Evolutionary conservation across 2,888 invertebrate species (phyloP).

Genomic region (Ganaspis brasiliensis): DNA sequence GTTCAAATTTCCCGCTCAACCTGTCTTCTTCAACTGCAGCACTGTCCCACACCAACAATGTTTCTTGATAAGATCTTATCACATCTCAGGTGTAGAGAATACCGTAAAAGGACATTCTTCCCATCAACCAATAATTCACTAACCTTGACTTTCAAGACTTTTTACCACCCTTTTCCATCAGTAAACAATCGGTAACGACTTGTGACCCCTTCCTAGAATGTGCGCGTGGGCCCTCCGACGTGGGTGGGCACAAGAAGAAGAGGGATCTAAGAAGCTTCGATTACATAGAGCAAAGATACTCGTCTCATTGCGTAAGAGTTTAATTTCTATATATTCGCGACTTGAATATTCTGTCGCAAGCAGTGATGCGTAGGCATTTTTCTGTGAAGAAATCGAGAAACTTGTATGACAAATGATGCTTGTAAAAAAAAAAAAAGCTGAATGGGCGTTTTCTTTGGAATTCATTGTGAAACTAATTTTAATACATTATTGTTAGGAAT

Average conservation of each 20-base stretch:
- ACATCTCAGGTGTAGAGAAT: too few relatives aligned
- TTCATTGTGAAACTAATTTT: constrained; percentile 33
- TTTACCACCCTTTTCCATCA: constrained; percentile 10
- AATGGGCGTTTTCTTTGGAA: constrained; percentile 23
- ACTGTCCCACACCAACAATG: not conserved
- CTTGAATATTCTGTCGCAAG: constrained; percentile 30
- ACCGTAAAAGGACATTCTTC: too few relatives aligned
- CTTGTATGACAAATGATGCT: constrained; percentile 1
- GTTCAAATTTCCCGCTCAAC: constrained; percentile 22
- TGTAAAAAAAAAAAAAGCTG: constrained; percentile 5
- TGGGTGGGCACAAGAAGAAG: constrained; percentile 43
- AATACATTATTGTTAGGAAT: not conserved
- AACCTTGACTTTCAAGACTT: constrained; percentile 23
- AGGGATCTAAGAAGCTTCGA: constrained; percentile 33
- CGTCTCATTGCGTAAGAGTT: constrained; percentile 25
- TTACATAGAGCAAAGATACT: constrained; percentile 40
- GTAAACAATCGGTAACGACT: constrained; percentile 19
- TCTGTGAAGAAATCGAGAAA: constrained; percentile 33
- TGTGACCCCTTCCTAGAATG: constrained; percentile 32
- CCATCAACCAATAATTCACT: too few relatives aligned
- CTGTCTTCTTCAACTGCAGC: constrained; percentile 3
- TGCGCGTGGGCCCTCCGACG: constrained; percentile 45
- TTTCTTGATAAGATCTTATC: too few relatives aligned
- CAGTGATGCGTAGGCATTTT: constrained; percentile 41
- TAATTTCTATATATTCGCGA: constrained; percentile 39